Conservation (phyloP, 2,797 vertebrate genomes). For the Hypotaenidia okinawae region DNA sequence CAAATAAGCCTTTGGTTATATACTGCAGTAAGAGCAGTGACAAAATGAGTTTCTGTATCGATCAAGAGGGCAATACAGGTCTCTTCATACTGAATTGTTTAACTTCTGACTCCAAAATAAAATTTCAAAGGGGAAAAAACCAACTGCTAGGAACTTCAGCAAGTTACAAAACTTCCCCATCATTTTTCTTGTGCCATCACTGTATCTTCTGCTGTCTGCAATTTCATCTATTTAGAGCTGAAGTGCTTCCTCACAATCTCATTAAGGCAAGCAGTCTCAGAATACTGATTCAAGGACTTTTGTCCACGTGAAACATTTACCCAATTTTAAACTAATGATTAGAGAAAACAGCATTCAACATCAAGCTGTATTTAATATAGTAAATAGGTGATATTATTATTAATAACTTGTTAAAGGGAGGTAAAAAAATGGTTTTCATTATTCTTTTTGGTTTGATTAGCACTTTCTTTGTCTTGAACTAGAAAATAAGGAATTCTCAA, state of each 20-base stretch:
- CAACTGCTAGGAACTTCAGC: neutral
- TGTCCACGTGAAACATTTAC: neutral
- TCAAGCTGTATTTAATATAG: neutral
- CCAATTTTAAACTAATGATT: neutral
- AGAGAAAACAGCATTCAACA: neutral
- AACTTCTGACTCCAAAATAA: neutral
- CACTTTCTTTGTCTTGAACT: neutral
- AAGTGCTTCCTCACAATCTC: neutral
- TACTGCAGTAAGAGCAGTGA: neutral
- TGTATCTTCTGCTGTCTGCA: neutral
- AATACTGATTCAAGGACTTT: neutral
- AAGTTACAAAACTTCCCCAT: neutral
- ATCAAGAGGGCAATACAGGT: neutral
- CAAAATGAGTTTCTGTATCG: neutral
- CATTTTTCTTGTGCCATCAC: neutral
- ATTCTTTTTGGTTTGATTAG: neutral
- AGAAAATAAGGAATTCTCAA: neutral
- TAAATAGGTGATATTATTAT: neutral
- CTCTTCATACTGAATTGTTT: neutral
- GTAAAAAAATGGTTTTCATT: neutral
- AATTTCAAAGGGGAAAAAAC: neutral
- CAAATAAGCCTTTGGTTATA: neutral
- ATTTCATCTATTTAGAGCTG: conserved; percentile 16
- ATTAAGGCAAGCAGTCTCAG: neutral
- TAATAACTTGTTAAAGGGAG: neutral